Percentiles rank a stretch among this genome's conserved stretches.
phyloP scores from a whole-genome alignment of 2,797 vertebrate genomes.

The Gobio occitaniae region DNA sequence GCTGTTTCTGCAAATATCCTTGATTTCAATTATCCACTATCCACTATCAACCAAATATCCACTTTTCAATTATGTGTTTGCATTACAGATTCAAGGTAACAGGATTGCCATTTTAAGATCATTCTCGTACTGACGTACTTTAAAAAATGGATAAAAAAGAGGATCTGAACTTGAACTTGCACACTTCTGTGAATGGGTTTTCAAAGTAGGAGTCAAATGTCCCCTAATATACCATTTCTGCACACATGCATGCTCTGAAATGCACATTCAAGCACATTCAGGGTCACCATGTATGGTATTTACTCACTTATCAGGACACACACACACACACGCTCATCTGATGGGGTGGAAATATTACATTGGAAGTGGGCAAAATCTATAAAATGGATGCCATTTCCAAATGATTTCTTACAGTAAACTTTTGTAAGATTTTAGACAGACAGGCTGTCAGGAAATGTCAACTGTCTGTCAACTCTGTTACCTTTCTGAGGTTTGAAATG shows the following conservation, averaged over 20 bases:
- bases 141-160: background rate
- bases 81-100: background rate
- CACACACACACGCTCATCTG: constrained; percentile 23
- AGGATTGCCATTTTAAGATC: background rate
- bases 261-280: background rate
- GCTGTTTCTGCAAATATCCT: background rate
- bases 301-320: constrained; percentile 9
- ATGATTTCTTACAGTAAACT: too few species aligned
- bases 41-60: background rate
- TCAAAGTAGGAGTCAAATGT: background rate
- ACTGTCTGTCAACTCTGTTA: too few species aligned
- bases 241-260: background rate
- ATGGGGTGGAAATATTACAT: too few species aligned
- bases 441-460: too few species aligned
- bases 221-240: background rate
- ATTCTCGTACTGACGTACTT: too few species aligned
- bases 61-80: background rate
- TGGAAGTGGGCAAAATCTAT: background rate
- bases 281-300: background rate
- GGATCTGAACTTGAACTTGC: background rate
- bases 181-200: constrained; percentile 2
- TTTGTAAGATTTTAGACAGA: background rate
- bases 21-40: too few species aligned
- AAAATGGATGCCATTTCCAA: background rate
- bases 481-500: too few species aligned